phyloP scores from a whole-genome alignment of 64 coral and sea anemone species.

The Cladopsammia gracilis region DNA sequence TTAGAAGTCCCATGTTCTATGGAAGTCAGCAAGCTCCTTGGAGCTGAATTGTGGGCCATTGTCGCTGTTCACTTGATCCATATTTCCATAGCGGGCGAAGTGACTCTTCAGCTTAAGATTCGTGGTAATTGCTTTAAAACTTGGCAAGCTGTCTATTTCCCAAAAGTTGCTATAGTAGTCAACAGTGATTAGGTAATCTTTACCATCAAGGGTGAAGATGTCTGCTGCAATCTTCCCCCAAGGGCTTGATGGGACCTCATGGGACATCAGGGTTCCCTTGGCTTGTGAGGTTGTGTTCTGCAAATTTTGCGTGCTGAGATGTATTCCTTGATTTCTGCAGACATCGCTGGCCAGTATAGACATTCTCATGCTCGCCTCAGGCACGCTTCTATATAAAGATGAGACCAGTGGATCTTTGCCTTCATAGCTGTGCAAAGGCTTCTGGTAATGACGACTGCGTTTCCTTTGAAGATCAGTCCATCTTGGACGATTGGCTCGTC shows the following conservation, averaged over 20 bases:
- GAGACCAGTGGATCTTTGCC: slow-evolving; percentile 8
- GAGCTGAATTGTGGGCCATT: slow-evolving; percentile 4
- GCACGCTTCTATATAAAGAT: background rate
- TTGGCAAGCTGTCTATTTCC: background rate
- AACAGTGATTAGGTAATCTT: slow-evolving; percentile 25
- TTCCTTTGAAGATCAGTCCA: slow-evolving; percentile 40
- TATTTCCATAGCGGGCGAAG: slow-evolving; percentile 12
- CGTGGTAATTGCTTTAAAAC: background rate
- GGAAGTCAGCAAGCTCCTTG: background rate
- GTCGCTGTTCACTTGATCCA: slow-evolving; percentile 6
- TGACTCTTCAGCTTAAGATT: slow-evolving; percentile 3
- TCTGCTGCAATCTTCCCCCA: slow-evolving; percentile 14
- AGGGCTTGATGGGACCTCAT: slow-evolving; percentile 26
- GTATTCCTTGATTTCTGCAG: background rate
- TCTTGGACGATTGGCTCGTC: slow-evolving; percentile 37
- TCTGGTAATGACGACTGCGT: slow-evolving; percentile 13
- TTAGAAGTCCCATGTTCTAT: slow-evolving; percentile 1
- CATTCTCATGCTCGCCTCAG: slow-evolving; percentile 35
- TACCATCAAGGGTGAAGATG: slow-evolving; percentile 6
- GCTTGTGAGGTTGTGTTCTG: background rate
- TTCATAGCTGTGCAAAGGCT: slow-evolving; percentile 31
- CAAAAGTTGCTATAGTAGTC: slow-evolving; percentile 43
- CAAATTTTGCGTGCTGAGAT: slow-evolving; percentile 17
- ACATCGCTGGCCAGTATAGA: slow-evolving; percentile 27
- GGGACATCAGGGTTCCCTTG: slow-evolving; percentile 48